Evolutionary conservation across 64 coral and sea anemone genomes (phyloP), one percentile per base, ranked within the genome.

Genomic region (Stichodactyla mertensii): DNA sequence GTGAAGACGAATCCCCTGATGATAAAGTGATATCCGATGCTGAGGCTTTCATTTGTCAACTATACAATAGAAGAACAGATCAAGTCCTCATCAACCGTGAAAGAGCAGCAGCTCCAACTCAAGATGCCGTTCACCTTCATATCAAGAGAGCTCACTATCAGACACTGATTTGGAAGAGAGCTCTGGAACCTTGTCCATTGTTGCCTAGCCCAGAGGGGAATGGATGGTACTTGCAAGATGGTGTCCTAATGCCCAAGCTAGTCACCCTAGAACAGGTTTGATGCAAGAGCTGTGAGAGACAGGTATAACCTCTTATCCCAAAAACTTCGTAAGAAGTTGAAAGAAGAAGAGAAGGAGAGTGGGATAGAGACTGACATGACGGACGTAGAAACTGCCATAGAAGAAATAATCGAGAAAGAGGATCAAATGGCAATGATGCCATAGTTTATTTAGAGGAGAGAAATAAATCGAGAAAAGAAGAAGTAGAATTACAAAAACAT

Each of bases 311-410:
- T 84, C 4, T n/a, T 84, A 2, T 87, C 85, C 2, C 64, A 87
- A 87, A 87, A 19, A 54, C 12, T 87, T 6, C 51, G 52, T 12
- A 87, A 64, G 52, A 87, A 87, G 57, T 55, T 89, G 71, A 89
- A 84, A 57, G 26, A 89, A 19, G 79, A 89, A 85, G 59, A 90
- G 78, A 90, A 90, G 16, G 87, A 54, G 19, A 85, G 64, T 15
- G 89, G 88, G 15, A 89, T 89, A 66, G 80, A 89, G 59, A 89
- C 88, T 54, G 88, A 89, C 55, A 89, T 89, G 80, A 66, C 31
- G 52, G 88, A 89, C 16, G 51, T 59, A 59, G 88, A 89, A 77
- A 89, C 26, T 23, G 88, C 79, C 45, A 12, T 89, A 8, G 80
- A 89, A 70, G 88, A 89, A 83, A 79, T 89, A 11, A 67, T 89